Percentiles rank a stretch among this genome's conserved stretches.
These are phyloP conservation scores for Acrobasis consociella DNA, from an alignment of 2,888 invertebrate genomes.

Conservation along the genomic window DNA sequence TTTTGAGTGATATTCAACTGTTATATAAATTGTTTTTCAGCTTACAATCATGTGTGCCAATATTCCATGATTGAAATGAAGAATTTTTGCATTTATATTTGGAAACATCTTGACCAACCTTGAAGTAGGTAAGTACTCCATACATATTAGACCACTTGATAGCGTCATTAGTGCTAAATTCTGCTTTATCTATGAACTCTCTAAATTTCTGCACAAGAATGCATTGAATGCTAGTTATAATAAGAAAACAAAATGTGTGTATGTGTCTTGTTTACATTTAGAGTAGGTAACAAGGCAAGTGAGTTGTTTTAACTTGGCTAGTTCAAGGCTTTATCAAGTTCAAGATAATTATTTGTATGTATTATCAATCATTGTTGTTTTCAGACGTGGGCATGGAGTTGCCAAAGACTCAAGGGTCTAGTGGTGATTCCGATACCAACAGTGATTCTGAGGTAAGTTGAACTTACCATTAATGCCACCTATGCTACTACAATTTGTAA, in stretches of 20 bases:
- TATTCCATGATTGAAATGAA: constrained; percentile 65
- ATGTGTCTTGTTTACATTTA: not conserved
- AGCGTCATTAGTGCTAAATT: constrained; percentile 42
- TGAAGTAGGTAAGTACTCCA: constrained; percentile 76
- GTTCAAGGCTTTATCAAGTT: constrained; percentile 39
- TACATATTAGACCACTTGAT: constrained; percentile 40
- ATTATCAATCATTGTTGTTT: constrained; percentile 39
- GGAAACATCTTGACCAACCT: constrained; percentile 80
- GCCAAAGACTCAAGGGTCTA: constrained; percentile 78
- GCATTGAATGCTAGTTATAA: not conserved
- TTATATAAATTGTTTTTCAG: constrained; percentile 49
- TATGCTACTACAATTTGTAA: too few relatives aligned
- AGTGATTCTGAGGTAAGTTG: constrained; percentile 80
- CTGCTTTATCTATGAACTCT: not conserved
- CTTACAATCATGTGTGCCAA: constrained; percentile 45
- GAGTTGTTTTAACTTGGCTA: constrained; percentile 29
- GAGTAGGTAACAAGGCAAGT: not conserved
- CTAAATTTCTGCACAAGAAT: constrained; percentile 1
- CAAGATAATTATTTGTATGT: constrained; percentile 18
- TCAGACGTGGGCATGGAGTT: constrained; percentile 81
- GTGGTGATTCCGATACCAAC: constrained; percentile 83
- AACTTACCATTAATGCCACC: too few relatives aligned
- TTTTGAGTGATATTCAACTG: constrained; percentile 22
- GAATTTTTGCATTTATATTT: constrained; percentile 62
- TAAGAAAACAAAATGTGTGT: not conserved